Base-by-base conservation (phyloP, 2,888 invertebrate genomes). In the Rhogogaster chlorosoma region DNA sequence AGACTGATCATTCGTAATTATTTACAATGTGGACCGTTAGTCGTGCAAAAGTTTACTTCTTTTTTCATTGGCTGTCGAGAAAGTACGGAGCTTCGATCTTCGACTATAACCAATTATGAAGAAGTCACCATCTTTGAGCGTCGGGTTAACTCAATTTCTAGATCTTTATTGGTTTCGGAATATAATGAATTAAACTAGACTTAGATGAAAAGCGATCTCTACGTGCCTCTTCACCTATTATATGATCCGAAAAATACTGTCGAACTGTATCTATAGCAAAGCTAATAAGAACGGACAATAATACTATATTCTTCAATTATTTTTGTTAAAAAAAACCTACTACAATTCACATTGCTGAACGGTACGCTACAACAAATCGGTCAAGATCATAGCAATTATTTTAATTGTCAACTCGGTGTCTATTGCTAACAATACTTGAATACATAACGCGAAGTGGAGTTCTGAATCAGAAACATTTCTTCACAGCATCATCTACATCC, bases 401-500 rank as follows among this genome's bases (percentile, higher is more conserved):
- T 36, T 5, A 71, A 71, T 71, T 71, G 22, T 5, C 12, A 38
- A 73, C 45, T 15, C 15, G 42, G 26, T 2, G 3, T 42, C 42
- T 42, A 73, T 77, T 49, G 45, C 32, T 73, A 10, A 29, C n/a
- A 71, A 22, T 15, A n/a, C n/a, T 22, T 53, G 3, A 10, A 42
- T 36, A n/a, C n/a, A 67, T 15, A 7, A 71, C 36, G 53, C 7
- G 12, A 73, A 32, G 22, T 73, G 26, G 6, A 57, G 3, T 12
- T 22, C 36, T 84, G 18, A 57, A 61, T 73, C 36, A 15, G n/a
- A 38, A 53, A 29, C 22, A 9, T 64, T 45, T n/a, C 22, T 77
- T 64, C 57, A 38, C 77, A 84, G 84, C 75, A 84, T 77, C 77
- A 84, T n/a, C 64, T 84, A 42, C 84, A 84, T 45, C 84, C 84